Percentiles rank a stretch among this genome's conserved stretches.
phyloP scores from a whole-genome alignment of 2,113 vertebrate genomes.

The Prunella himalayana region DNA sequence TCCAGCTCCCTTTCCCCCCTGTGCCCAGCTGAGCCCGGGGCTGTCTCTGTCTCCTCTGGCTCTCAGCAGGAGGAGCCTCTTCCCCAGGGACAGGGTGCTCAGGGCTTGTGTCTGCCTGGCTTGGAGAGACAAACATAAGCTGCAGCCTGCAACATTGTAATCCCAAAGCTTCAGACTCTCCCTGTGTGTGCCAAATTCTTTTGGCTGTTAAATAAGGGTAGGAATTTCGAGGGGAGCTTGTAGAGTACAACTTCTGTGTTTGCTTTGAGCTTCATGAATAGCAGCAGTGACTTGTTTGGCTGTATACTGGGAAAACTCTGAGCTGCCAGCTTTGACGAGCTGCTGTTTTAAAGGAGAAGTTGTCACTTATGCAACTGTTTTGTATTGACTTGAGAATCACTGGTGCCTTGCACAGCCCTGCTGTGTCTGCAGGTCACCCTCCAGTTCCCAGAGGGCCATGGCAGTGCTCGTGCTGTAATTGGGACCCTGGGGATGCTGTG shows the following conservation, averaged over 20 bases:
- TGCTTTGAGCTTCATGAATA: conserved; percentile 23
- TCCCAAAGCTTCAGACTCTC: conserved; percentile 15
- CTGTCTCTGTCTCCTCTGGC: background rate
- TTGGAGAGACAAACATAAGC: background rate
- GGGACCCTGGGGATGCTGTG: background rate
- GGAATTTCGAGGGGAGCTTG: conserved; percentile 8
- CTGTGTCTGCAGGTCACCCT: background rate
- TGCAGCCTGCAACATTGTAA: background rate
- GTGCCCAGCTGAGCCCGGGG: accelerated
- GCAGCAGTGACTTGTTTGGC: conserved; percentile 21
- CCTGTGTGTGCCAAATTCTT: conserved; percentile 9
- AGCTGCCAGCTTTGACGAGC: background rate
- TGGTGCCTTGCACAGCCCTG: background rate
- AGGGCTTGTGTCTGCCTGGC: background rate
- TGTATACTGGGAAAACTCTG: background rate
- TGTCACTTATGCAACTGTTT: background rate
- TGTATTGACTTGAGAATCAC: background rate
- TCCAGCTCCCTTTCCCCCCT: background rate
- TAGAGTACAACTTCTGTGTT: background rate
- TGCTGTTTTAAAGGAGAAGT: background rate
- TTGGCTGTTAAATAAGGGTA: conserved; percentile 11
- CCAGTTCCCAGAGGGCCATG: background rate
- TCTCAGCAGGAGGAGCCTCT: background rate
- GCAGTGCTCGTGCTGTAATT: background rate
- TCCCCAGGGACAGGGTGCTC: background rate